Evolutionary conservation across 1,140 invertebrate species (phyloP).

Genomic region (Drosophila neocordata): DNA sequence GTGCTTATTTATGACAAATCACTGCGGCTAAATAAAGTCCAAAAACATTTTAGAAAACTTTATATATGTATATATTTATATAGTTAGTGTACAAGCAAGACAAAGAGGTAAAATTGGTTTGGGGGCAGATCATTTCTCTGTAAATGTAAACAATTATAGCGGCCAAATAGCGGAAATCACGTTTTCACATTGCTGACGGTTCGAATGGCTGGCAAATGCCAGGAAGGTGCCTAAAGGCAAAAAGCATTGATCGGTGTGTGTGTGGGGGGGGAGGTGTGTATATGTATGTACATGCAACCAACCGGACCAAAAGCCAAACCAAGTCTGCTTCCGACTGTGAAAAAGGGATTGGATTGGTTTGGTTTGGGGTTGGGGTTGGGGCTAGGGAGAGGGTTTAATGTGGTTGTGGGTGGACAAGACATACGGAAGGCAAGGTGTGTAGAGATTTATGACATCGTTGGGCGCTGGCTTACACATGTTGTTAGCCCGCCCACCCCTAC

Average conservation of each 20-base stretch:
- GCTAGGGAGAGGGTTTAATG: constrained; percentile 11
- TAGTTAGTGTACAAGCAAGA: not conserved
- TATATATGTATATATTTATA: no score
- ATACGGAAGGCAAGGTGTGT: constrained; percentile 57
- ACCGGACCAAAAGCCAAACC: constrained; percentile 21
- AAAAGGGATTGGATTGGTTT: constrained; percentile 20
- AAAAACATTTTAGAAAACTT: not conserved
- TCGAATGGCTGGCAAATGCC: constrained; percentile 46
- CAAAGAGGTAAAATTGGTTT: not conserved
- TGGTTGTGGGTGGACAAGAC: constrained; percentile 22
- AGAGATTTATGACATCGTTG: constrained; percentile 71
- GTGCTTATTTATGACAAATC: not conserved
- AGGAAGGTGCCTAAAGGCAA: not conserved
- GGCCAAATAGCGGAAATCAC: constrained; percentile 71
- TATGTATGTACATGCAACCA: constrained; percentile 25
- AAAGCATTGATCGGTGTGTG: not conserved
- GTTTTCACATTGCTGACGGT: constrained; percentile 67
- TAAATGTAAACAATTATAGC: constrained; percentile 57
- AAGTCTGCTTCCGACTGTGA: constrained; percentile 51
- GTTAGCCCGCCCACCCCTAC: constrained; percentile 4
- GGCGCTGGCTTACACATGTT: constrained; percentile 64
- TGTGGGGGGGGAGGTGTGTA: constrained; percentile 1
- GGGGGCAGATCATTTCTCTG: not conserved
- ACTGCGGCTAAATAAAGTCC: not conserved
- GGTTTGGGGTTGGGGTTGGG: not conserved